Conservation (phyloP, 2,113 vertebrate species). For the Lates calcarifer region DNA sequence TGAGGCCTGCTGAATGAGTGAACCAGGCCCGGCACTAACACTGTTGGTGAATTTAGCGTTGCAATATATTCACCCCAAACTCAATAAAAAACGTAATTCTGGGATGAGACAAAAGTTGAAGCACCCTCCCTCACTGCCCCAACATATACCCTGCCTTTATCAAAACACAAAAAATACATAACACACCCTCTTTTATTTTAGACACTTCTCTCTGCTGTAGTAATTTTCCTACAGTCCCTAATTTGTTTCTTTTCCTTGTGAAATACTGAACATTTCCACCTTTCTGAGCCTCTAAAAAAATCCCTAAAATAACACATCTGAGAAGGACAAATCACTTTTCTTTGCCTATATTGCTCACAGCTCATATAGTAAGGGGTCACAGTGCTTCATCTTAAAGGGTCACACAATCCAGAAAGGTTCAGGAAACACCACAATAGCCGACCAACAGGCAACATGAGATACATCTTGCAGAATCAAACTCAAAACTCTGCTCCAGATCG, state of each 20-base stretch:
- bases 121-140: no score
- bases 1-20: neutral
- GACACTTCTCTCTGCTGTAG: neutral
- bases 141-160: neutral
- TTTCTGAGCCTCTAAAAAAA: neutral
- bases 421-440: neutral
- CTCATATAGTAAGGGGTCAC: fast-evolving
- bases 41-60: neutral
- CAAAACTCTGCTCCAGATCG: neutral
- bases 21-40: neutral
- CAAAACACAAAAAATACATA: neutral
- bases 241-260: neutral
- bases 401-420: neutral
- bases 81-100: neutral
- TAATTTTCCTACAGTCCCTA: neutral
- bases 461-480: neutral
- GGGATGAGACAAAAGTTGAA: neutral
- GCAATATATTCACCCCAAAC: neutral
- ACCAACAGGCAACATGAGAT: neutral
- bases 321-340: neutral
- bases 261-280: neutral
- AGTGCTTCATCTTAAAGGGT: neutral
- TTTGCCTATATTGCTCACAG: neutral
- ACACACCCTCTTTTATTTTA: neutral
- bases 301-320: neutral